Evolutionary conservation across 2,888 invertebrate species (phyloP), one percentile per base, ranked within the genome.

Genomic region (Sphaeridia pumilis): DNA sequence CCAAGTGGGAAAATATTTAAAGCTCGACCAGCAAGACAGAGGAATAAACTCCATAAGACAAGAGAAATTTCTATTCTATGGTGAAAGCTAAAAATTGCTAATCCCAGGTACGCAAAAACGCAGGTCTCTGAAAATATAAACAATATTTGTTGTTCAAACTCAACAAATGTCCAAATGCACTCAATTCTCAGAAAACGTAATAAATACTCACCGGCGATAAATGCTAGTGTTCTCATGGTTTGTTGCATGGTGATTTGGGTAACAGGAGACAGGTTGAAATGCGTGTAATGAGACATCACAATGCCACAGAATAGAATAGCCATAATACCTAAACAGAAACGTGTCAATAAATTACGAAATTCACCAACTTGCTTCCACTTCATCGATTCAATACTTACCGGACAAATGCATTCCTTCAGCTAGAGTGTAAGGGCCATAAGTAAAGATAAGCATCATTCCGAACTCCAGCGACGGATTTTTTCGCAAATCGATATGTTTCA

Each of bases 161-260:
- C 31, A n/a, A n/a, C n/a, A n/a, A n/a, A n/a, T n/a, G n/a, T 31
- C 14, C 31, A 31, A 31, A 31, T 10, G 10, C 14, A 31, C 14
- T 10, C 7, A 31, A 31, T 31, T 10, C 7, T 31, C 31, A 31
- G 31, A 31, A 10, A 31, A 31, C 31, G n/a, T n/a, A n/a, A n/a
- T n/a, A n/a, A n/a, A n/a, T n/a, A n/a, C n/a, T n/a, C 66, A 75
- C 76, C 76, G 55, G 77, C 95, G 60, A 97, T 93, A 68, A 98
- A 97, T 2, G 98, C 88, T 55, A 98, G 74, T 0, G 97, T 97
- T 67, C 94, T 78, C 81, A 98, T 89, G 1, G 95, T 97, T 72
- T 97, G 95, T 70, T 97, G 95, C 86, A 98, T 95, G 3, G 97
- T 97, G 48, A 98, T 94, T 75, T 98, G 98, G 0, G 97, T 95